Evolutionary conservation across 2,797 vertebrate species (phyloP).

Genomic region (Enteromius treurensis): DNA sequence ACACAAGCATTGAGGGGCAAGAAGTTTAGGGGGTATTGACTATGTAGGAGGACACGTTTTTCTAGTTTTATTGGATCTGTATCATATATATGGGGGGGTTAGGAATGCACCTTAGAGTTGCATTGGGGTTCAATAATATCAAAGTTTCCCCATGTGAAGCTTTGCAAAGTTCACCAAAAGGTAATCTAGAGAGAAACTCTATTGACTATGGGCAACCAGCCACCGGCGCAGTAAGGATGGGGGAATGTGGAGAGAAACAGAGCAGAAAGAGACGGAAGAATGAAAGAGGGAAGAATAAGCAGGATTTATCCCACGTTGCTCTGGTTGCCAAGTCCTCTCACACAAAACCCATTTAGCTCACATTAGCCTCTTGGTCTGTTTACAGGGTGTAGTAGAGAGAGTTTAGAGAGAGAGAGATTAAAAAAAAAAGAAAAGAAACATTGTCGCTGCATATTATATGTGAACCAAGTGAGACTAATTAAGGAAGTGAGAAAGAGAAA

Average conservation of each 20-base stretch:
- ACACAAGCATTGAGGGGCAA: neutral
- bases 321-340: conserved; percentile 63
- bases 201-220: conserved; percentile 12
- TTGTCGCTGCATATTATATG: neutral
- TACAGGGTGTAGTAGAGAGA: conserved; percentile 38
- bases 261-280: conserved; percentile 23
- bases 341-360: conserved; percentile 63
- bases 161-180: conserved; percentile 40
- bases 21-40: conserved; percentile 1
- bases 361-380: conserved; percentile 62
- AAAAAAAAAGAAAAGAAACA: neutral
- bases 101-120: conserved; percentile 16
- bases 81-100: conserved; percentile 28
- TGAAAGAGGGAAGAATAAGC: conserved; percentile 22
- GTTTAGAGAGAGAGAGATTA: conserved; percentile 47
- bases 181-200: conserved; percentile 40
- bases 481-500: conserved; percentile 1
- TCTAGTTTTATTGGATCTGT: conserved; percentile 33
- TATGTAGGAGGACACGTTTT: neutral
- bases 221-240: neutral
- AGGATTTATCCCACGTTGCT: conserved; percentile 54
- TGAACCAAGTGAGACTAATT: conserved; percentile 1
- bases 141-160: conserved; percentile 26
- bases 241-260: conserved; percentile 51
- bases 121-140: conserved; percentile 31